These are phyloP conservation scores for Blastobasis adustella DNA, from an alignment of 2,888 invertebrate species.

Conservation along the genomic window DNA sequence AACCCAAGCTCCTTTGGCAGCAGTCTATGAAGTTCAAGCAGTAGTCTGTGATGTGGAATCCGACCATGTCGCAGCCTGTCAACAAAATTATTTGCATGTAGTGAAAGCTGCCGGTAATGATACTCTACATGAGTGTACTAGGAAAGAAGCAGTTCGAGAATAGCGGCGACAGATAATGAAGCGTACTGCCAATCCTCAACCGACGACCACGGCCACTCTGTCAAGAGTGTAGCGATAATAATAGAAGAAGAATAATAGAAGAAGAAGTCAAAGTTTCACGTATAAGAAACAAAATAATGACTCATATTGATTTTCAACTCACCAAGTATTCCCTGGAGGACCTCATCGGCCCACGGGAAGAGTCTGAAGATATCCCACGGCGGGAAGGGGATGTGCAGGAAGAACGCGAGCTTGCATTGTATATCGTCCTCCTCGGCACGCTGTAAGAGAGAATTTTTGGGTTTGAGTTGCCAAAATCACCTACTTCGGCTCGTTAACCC, in stretches of 20 bases:
- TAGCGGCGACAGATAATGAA: too few relatives aligned
- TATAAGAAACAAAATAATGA: background rate
- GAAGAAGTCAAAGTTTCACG: background rate
- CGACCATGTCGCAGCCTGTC: conserved; percentile 91
- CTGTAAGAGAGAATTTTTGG: conserved; percentile 39
- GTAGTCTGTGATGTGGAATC: conserved; percentile 93
- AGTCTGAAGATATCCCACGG: conserved; percentile 94
- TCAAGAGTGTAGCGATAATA: too few relatives aligned
- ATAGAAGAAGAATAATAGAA: background rate
- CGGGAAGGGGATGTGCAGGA: conserved; percentile 95
- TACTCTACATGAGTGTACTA: too few relatives aligned
- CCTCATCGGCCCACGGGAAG: conserved; percentile 95
- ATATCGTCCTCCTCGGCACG: conserved; percentile 85
- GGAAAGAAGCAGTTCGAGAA: too few relatives aligned
- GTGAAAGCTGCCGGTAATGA: too few relatives aligned
- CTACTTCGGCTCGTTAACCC: too few relatives aligned
- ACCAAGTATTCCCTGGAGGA: conserved; percentile 92
- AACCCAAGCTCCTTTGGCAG: conserved; percentile 89
- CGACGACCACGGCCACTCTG: too few relatives aligned
- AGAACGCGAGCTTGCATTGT: conserved; percentile 90
- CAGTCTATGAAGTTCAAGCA: conserved; percentile 94
- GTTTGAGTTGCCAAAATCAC: too few relatives aligned
- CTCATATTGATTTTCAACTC: conserved; percentile 22
- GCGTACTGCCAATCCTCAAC: too few relatives aligned
- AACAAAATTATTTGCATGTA: conserved; percentile 11